Conservation (phyloP, 2,888 invertebrate genomes). For the Dyspetes luteomarginatus region DNA sequence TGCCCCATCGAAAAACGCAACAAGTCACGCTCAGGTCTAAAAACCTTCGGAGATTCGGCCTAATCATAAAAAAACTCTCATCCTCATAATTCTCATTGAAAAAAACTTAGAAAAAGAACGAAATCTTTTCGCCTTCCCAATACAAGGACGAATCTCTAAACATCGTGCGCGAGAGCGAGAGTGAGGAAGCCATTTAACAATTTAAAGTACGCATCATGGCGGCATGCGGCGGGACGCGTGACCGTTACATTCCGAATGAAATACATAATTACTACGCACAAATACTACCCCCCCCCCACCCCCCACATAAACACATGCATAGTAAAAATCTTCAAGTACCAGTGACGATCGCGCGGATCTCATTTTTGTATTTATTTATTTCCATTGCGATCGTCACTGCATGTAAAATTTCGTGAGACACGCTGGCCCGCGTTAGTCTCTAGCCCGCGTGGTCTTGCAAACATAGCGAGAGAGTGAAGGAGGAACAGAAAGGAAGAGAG, state of each 20-base stretch:
- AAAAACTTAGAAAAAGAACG: not conserved
- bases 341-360: conserved; percentile 27
- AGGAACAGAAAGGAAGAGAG: not conserved
- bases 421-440: too few species aligned
- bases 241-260: conserved; percentile 62
- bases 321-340: not conserved
- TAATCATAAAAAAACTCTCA: not conserved
- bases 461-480: not conserved
- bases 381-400: not conserved
- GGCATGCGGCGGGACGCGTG: conserved; percentile 77
- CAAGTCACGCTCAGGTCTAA: not conserved
- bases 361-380: conserved; percentile 20
- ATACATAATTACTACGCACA: conserved; percentile 22
- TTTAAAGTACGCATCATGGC: conserved; percentile 81
- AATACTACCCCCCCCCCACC: too few species aligned
- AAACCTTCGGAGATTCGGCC: not conserved
- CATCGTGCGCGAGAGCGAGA: conserved; percentile 35
- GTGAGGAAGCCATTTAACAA: conserved; percentile 67
- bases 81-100: not conserved
- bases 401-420: conserved; percentile 3
- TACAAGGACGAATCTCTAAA: not conserved
- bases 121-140: too few species aligned
- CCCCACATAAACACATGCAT: not conserved
- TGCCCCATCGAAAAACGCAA: not conserved
- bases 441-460: conserved; percentile 38